phyloP scores from a whole-genome alignment of 2,797 vertebrate genomes.

The Hippoglossus hippoglossus region DNA sequence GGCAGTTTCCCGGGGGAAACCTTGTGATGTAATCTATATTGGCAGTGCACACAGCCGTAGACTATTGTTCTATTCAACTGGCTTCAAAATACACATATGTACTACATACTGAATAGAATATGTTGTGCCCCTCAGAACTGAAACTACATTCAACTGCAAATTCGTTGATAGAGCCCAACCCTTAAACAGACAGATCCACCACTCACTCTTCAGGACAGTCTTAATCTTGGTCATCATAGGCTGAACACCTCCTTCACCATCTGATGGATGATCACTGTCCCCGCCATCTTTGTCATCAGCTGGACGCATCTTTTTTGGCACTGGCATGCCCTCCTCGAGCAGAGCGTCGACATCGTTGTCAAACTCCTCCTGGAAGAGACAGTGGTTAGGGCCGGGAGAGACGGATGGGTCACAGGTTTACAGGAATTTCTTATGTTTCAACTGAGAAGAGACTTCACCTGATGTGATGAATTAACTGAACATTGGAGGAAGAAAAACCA shows the following conservation, averaged over 20 bases:
- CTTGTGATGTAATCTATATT: background rate
- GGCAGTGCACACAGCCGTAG: background rate
- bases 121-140: background rate
- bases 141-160: background rate
- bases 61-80: too few species aligned
- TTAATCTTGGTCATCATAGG: slow-evolving; percentile 99
- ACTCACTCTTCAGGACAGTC: slow-evolving; percentile 99
- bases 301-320: slow-evolving; percentile 95
- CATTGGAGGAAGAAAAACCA: background rate
- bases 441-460: background rate
- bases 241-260: slow-evolving; percentile 95
- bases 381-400: slow-evolving; percentile 62
- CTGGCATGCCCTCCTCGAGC: slow-evolving; percentile 96
- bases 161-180: background rate
- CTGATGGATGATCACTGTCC: slow-evolving; percentile 95
- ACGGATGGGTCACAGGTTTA: slow-evolving; percentile 26
- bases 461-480: slow-evolving; percentile 10
- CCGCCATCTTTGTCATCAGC: slow-evolving; percentile 89
- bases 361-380: slow-evolving; percentile 94
- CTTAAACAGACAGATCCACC: slow-evolving; percentile 6
- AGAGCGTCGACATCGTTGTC: slow-evolving; percentile 98
- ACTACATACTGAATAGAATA: background rate
- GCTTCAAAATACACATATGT: background rate
- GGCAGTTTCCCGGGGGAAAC: background rate
- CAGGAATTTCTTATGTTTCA: background rate